Evolutionary conservation across 2,797 vertebrate genomes (phyloP).

Genomic region (Enteromius thamalakanensis): DNA sequence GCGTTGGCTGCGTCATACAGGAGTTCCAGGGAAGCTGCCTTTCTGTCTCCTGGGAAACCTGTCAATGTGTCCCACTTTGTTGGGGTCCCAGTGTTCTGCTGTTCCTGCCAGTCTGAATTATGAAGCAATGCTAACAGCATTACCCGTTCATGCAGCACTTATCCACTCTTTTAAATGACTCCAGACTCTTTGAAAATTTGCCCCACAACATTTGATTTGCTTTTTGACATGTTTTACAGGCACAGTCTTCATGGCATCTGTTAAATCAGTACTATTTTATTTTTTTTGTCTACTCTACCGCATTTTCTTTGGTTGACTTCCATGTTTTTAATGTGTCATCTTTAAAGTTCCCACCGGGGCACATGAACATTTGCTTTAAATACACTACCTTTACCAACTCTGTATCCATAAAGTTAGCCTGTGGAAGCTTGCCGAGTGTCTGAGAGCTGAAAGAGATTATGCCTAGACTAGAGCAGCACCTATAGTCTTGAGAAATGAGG

Average conservation of each 20-base stretch:
- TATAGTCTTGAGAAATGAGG: conserved; percentile 45
- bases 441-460: conserved; percentile 41
- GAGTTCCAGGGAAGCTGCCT: conserved; percentile 62
- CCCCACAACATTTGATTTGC: conserved; percentile 28
- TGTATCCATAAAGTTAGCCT: neutral
- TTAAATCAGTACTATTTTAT: conserved; percentile 58
- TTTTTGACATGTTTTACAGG: conserved; percentile 62
- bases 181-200: neutral
- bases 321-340: conserved; percentile 65
- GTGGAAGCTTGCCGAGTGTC: neutral
- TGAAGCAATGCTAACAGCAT: neutral
- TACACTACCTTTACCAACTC: neutral
- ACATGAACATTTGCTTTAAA: neutral
- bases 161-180: conserved; percentile 1
- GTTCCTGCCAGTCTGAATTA: conserved; percentile 21
- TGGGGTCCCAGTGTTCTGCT: conserved; percentile 16
- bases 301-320: conserved; percentile 66
- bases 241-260: conserved; percentile 64
- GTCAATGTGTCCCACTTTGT: conserved; percentile 54
- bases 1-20: conserved; percentile 61
- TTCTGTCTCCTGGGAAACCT: conserved; percentile 63
- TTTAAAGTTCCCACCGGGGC: conserved; percentile 35
- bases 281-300: conserved; percentile 46
- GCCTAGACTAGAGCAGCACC: conserved; percentile 4
- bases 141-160: neutral